Conservation (phyloP, 2,797 vertebrate genomes). For the Ctenopoma kingsleyae region DNA sequence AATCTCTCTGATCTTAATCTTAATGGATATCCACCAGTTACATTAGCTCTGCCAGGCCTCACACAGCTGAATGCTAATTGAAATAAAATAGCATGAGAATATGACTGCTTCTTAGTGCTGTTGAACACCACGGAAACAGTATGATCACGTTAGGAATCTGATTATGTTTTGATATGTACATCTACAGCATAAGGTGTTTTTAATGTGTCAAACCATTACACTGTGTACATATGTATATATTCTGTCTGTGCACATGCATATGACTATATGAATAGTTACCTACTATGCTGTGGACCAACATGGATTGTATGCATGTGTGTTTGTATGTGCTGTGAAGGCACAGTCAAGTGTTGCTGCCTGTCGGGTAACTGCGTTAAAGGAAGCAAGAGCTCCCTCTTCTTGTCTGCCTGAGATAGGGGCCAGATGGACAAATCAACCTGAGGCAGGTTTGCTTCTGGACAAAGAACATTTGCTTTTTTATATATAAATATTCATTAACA, state of each 20-base stretch:
- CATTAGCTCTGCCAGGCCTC: conserved; percentile 40
- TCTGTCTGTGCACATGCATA: neutral
- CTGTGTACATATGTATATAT: neutral
- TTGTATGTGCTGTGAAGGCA: conserved; percentile 21
- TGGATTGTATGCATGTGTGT: neutral
- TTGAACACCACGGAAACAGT: conserved; percentile 28
- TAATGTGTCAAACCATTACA: conserved; percentile 2
- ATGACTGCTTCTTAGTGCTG: conserved; percentile 42
- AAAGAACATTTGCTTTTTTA: neutral
- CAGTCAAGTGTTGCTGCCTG: conserved; percentile 38
- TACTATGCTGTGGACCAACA: neutral
- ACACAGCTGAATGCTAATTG: conserved; percentile 58
- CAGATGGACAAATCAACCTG: conserved; percentile 38
- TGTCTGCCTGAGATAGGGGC: conserved; percentile 64
- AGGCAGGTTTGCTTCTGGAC: conserved; percentile 38
- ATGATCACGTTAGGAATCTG: conserved; percentile 7
- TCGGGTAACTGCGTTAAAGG: conserved; percentile 57
- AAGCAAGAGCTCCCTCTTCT: conserved; percentile 81
- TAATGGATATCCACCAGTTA: conserved; percentile 69
- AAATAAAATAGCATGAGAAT: conserved; percentile 68
- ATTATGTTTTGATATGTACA: conserved; percentile 39
- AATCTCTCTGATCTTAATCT: conserved; percentile 54
- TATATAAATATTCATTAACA: conserved; percentile 3
- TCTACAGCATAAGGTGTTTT: conserved; percentile 8
- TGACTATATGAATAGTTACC: neutral